phyloP scores from a whole-genome alignment of 2,797 vertebrate species.

The Clamator glandarius region DNA sequence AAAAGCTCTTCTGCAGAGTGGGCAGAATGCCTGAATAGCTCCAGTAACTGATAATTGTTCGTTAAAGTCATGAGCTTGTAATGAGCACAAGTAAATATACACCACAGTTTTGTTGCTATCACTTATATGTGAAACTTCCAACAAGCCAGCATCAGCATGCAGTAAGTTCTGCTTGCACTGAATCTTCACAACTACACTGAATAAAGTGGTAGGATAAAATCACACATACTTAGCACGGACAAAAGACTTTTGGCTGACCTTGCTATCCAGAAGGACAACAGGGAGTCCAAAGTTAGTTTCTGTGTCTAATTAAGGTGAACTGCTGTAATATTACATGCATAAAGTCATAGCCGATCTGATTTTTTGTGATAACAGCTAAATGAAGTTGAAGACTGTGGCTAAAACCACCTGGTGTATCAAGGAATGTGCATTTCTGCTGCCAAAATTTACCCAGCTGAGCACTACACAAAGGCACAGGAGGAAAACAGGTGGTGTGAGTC shows the following conservation, averaged over 20 bases:
- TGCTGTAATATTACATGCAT: neutral
- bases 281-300: neutral
- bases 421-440: slow-evolving; percentile 13
- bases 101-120: neutral
- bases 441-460: neutral
- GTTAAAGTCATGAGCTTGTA: neutral
- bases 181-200: neutral
- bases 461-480: neutral
- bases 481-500: slow-evolving; percentile 7
- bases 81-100: neutral
- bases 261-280: neutral
- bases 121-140: neutral
- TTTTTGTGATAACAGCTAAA: slow-evolving; percentile 12
- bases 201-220: neutral
- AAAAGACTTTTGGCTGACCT: neutral
- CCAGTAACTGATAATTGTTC: neutral
- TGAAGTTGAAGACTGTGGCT: neutral
- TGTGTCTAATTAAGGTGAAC: slow-evolving; percentile 23
- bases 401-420: slow-evolving; percentile 20
- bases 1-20: neutral
- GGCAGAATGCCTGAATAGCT: neutral
- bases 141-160: neutral
- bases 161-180: neutral
- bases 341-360: slow-evolving; percentile 7
- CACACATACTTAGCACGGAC: neutral